Evolutionary conservation across 2,888 invertebrate genomes (phyloP), one percentile per base, ranked within the genome.

Genomic region (Cheilosia grossa): DNA sequence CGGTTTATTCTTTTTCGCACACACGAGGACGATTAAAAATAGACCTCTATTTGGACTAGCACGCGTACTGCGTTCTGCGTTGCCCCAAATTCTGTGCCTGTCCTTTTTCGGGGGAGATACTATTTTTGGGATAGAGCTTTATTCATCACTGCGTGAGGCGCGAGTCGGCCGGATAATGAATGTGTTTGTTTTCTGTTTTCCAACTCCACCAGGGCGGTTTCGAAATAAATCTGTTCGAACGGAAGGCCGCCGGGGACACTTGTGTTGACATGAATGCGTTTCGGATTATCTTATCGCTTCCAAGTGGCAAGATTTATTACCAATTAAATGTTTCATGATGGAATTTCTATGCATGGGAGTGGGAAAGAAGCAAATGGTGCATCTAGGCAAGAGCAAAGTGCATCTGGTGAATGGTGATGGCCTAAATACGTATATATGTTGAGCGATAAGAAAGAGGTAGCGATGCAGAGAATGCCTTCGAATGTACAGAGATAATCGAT

Each of bases 241-340:
- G 58, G 51, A 58, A 70, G 51, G 59, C 56, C 15, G 9, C 9
- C 30, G 9, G 13, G 7, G 49, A 59, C 24, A 44, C 72, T 47
- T 79, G 44, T 72, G 69, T 51, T 72, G 81, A 69, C 75, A 69
- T 75, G 30, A 56, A 59, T 81, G 49, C 19, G 37, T 44, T 72
- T 54, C 24, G 67, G 63, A 79, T 74, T 80, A 49, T 79, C 73
- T 83, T 83, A 83, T 83, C 83, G 63, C 83, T 64, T 47, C 47
- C 15, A 33, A 61, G 40, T 40, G 69, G 54, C 42, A 66, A 83
- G 83, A 83, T 83, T 83, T 83, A 83, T 80, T 70, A 80, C 83
- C 83, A 83, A 83, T 83, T 83, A 75, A 83, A 70, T 61, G 64
- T 56, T 74, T 63, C 51, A 42, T 21, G 33, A 42, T 21, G 33